A percentile compares a stretch with the other conserved stretches of the same genome.
Evolutionary conservation across 2,888 invertebrate genomes (phyloP).

Genomic region (Carterocephalus palaemon): DNA sequence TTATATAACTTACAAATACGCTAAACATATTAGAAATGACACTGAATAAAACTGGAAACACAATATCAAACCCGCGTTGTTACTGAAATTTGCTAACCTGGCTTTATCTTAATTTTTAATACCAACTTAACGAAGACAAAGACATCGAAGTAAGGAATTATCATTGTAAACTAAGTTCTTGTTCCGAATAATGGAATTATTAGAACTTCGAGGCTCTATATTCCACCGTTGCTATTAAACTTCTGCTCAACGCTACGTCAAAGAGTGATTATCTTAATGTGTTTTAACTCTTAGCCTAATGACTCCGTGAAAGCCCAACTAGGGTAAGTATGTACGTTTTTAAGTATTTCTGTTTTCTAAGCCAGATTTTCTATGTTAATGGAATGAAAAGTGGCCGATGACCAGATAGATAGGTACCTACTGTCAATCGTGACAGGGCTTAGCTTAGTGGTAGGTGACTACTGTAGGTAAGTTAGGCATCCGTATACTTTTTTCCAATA

Average conservation of each 20-base stretch:
- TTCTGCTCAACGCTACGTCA: slow-evolving; percentile 20
- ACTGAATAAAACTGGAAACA: too few species aligned
- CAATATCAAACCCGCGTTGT: too few species aligned
- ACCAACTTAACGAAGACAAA: neutral
- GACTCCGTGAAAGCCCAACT: slow-evolving; percentile 19
- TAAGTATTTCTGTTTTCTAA: neutral
- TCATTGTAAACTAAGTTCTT: slow-evolving; percentile 11
- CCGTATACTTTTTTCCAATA: too few species aligned
- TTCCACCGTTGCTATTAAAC: slow-evolving; percentile 21
- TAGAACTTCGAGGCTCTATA: slow-evolving; percentile 19
- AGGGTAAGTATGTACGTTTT: slow-evolving; percentile 13
- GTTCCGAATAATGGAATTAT: slow-evolving; percentile 17
- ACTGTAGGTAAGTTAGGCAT: too few species aligned
- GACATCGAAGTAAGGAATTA: slow-evolving; percentile 14
- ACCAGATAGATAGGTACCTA: too few species aligned
- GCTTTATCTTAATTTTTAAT: neutral
- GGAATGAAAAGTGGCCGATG: neutral
- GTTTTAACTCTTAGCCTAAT: slow-evolving; percentile 26
- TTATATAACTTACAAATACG: too few species aligned
- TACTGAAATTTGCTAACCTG: too few species aligned
- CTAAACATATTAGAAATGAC: too few species aligned
- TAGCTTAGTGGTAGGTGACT: too few species aligned
- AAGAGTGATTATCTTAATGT: slow-evolving; percentile 25
- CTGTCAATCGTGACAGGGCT: too few species aligned
- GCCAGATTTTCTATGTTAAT: neutral